A percentile compares a stretch with the other conserved stretches of the same genome.
Conservation (phyloP, 2,888 invertebrate species). For the Chydorus sphaericus region DNA sequence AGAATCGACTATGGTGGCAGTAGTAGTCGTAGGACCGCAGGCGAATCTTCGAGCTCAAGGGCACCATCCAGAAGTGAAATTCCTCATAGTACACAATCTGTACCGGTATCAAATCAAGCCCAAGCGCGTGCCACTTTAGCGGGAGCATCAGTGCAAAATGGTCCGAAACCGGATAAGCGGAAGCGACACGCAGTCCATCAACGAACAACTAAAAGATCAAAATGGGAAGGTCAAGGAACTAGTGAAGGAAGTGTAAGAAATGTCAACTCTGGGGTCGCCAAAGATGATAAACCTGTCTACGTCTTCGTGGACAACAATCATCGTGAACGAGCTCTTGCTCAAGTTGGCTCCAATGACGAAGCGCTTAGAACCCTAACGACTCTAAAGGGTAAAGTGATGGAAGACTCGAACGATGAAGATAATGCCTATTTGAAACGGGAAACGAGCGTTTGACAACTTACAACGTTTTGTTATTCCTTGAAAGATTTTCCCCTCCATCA, state of each 20-base stretch:
- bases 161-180: too few species aligned
- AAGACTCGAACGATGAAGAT: not conserved
- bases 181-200: conserved; percentile 1
- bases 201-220: conserved; percentile 1
- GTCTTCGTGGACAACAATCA: conserved; percentile 5
- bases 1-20: too few species aligned
- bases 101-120: not conserved
- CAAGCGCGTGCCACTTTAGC: not conserved
- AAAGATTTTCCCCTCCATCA: not conserved
- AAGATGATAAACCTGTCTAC: conserved; percentile 9
- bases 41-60: not conserved
- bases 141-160: too few species aligned
- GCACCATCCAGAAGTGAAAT: not conserved
- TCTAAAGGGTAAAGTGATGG: not conserved
- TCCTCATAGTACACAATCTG: not conserved
- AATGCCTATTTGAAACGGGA: not conserved
- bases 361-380: not conserved
- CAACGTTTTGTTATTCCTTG: not conserved
- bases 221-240: conserved; percentile 1
- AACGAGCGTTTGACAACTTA: conserved; percentile 7
- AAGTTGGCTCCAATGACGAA: conserved; percentile 1
- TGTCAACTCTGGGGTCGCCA: not conserved
- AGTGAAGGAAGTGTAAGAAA: not conserved
- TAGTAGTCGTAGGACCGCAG: too few species aligned
- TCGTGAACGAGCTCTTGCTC: not conserved